phyloP scores from a whole-genome alignment of 2,113 vertebrate species.

The Edolisoma coerulescens region DNA sequence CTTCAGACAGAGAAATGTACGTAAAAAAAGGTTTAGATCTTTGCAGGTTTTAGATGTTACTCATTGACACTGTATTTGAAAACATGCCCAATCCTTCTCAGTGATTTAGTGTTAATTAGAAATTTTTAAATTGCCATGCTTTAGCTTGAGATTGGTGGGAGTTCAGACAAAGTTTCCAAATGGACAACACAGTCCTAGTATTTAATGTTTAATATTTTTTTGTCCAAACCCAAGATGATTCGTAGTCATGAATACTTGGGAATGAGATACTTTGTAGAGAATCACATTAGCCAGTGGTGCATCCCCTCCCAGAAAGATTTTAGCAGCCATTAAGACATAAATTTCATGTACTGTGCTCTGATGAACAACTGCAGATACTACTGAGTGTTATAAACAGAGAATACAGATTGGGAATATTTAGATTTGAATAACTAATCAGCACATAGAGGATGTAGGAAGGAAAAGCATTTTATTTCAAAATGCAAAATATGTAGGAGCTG shows the following conservation, averaged over 20 bases:
- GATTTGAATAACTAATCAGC: neutral
- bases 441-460: neutral
- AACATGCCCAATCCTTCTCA: neutral
- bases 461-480: neutral
- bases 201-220: conserved; percentile 2
- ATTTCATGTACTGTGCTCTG: conserved; percentile 41
- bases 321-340: conserved; percentile 48
- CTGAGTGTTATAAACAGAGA: conserved; percentile 7
- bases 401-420: conserved; percentile 20
- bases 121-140: neutral
- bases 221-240: neutral
- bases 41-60: neutral
- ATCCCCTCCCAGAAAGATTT: conserved; percentile 5
- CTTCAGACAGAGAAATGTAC: neutral
- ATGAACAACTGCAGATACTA: conserved; percentile 50
- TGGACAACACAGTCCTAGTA: neutral
- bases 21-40: neutral
- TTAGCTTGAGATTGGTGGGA: neutral
- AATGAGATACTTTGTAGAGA: conserved; percentile 21
- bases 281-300: conserved; percentile 10
- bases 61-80: neutral
- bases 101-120: neutral
- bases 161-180: neutral
- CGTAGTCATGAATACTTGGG: neutral
- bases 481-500: neutral